Percentiles rank a stretch among this genome's conserved stretches.
Conservation (phyloP, 2,113 vertebrate species). For the Rhinoderma darwinii region DNA sequence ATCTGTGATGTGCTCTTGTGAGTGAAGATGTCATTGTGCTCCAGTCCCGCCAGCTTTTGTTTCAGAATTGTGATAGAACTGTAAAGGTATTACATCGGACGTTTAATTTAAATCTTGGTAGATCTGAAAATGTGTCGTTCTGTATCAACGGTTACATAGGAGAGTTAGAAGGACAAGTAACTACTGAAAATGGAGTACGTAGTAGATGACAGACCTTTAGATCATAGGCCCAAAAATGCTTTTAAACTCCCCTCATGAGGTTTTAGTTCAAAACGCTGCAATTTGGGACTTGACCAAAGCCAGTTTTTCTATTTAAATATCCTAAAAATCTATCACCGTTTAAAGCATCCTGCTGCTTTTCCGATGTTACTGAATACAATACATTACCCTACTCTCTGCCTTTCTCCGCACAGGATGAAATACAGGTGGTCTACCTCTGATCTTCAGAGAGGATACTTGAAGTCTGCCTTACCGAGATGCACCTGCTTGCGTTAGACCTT, state of each 20-base stretch:
- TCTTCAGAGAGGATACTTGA: constrained; percentile 37
- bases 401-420: neutral
- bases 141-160: constrained; percentile 71
- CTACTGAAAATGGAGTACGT: constrained; percentile 54
- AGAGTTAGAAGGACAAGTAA: constrained; percentile 15
- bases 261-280: neutral
- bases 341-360: constrained; percentile 6
- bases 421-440: neutral
- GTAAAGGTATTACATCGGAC: constrained; percentile 71
- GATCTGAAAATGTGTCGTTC: constrained; percentile 67
- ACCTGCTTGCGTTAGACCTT: neutral
- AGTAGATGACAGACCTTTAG: neutral
- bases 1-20: constrained; percentile 76
- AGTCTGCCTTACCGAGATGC: constrained; percentile 12
- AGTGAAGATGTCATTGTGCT: constrained; percentile 78
- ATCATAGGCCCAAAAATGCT: neutral
- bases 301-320: neutral
- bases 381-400: neutral
- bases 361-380: neutral
- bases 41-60: constrained; percentile 70
- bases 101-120: constrained; percentile 62
- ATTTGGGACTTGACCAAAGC: neutral
- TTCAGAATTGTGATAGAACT: constrained; percentile 74
- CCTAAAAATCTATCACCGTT: neutral
- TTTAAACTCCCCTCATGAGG: neutral